Evolutionary conservation across 2,888 invertebrate species (phyloP).

Genomic region (Coleophora flavipennella): DNA sequence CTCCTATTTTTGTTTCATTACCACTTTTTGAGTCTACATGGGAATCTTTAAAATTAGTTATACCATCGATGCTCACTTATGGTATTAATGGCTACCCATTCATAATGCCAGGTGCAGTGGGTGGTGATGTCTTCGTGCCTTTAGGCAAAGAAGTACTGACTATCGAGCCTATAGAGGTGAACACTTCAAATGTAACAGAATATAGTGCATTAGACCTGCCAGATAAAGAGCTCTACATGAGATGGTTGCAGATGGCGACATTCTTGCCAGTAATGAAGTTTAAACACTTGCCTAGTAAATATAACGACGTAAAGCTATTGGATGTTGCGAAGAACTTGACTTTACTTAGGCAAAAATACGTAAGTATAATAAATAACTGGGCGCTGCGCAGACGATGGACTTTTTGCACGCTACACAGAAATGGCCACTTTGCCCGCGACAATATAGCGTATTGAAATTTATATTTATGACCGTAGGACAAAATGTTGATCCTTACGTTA

Average conservation of each 20-base stretch:
- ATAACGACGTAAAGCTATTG: slow-evolving; percentile 83
- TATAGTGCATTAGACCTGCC: slow-evolving; percentile 72
- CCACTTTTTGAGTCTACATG: slow-evolving; percentile 91
- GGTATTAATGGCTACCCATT: slow-evolving; percentile 95
- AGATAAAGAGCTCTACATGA: slow-evolving; percentile 86
- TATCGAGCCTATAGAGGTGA: slow-evolving; percentile 58
- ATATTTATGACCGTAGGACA: too few relatives aligned
- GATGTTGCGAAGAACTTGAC: slow-evolving; percentile 85
- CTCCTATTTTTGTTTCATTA: slow-evolving; percentile 88
- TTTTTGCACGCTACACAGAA: too few relatives aligned
- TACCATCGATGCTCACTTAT: slow-evolving; percentile 89
- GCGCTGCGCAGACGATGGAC: too few relatives aligned
- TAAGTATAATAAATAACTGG: too few relatives aligned
- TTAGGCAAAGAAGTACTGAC: slow-evolving; percentile 68
- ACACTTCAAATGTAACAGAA: slow-evolving; percentile 35
- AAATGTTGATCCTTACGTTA: too few relatives aligned
- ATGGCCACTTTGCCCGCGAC: too few relatives aligned
- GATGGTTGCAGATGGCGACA: slow-evolving; percentile 93
- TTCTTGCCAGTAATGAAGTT: slow-evolving; percentile 95
- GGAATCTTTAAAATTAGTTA: slow-evolving; percentile 85
- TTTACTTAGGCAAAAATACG: slow-evolving; percentile 80
- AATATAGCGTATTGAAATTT: too few relatives aligned
- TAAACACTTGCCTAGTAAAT: slow-evolving; percentile 90
- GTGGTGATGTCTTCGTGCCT: slow-evolving; percentile 85
- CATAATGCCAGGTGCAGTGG: slow-evolving; percentile 93